Evolutionary conservation across 1,140 invertebrate species (phyloP).

Genomic region (Drosophila paulistorum): DNA sequence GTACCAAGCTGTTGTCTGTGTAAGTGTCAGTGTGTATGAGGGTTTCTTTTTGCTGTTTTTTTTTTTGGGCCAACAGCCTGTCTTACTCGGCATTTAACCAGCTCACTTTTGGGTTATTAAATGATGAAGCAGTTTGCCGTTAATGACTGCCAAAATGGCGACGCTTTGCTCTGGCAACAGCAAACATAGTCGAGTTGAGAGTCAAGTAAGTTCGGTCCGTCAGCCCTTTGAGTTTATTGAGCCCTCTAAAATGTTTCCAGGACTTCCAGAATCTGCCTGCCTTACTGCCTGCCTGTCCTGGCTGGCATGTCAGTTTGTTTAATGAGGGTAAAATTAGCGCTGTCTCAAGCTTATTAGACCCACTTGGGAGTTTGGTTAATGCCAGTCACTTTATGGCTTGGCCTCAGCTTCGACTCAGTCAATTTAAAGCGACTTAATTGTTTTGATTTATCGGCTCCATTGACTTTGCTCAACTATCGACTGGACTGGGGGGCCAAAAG

Average conservation of each 20-base stretch:
- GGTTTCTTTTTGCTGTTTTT: slow-evolving; percentile 32
- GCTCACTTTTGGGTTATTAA: slow-evolving; percentile 82
- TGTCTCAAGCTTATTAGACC: slow-evolving; percentile 80
- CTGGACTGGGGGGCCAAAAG: too few relatives aligned
- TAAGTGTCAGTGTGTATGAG: slow-evolving; percentile 27
- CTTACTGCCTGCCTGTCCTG: slow-evolving; percentile 19
- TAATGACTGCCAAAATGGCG: slow-evolving; percentile 79
- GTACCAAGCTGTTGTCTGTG: slow-evolving; percentile 60
- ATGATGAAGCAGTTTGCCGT: slow-evolving; percentile 81
- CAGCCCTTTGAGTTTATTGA: slow-evolving; percentile 76
- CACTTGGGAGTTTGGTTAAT: slow-evolving; percentile 79
- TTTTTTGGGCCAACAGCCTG: slow-evolving; percentile 47
- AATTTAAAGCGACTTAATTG: slow-evolving; percentile 78
- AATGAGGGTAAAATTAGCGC: slow-evolving; percentile 82
- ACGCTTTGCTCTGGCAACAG: slow-evolving; percentile 53
- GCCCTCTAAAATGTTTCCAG: slow-evolving; percentile 69
- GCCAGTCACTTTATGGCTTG: slow-evolving; percentile 73
- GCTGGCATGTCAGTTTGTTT: slow-evolving; percentile 77
- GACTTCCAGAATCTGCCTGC: slow-evolving; percentile 32
- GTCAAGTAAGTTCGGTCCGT: slow-evolving; percentile 33
- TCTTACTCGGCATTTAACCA: slow-evolving; percentile 75
- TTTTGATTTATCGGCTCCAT: slow-evolving; percentile 70
- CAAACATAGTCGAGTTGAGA: slow-evolving; percentile 26
- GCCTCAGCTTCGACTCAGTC: slow-evolving; percentile 54
- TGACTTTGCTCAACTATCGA: slow-evolving; percentile 34